Evolutionary conservation across 1,140 invertebrate species (phyloP).

Genomic region (Drosophila saltans): DNA sequence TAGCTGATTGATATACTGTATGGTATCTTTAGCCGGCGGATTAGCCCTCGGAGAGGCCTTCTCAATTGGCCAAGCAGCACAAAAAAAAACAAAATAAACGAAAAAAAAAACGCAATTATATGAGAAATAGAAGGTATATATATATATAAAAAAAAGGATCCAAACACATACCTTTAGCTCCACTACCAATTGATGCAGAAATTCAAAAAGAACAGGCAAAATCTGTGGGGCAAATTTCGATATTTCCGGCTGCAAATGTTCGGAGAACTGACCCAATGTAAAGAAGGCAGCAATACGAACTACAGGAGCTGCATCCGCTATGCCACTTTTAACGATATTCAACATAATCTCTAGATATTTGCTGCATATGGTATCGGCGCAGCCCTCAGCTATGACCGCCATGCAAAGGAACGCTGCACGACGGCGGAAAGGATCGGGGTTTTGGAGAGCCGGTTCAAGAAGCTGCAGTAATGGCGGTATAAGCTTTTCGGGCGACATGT

Average conservation of each 20-base stretch:
- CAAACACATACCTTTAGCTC: constrained; percentile 82
- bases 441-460: constrained; percentile 86
- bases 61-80: constrained; percentile 40
- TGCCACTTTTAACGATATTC: constrained; percentile 88
- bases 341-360: constrained; percentile 90
- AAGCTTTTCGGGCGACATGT: constrained; percentile 91
- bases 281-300: constrained; percentile 90
- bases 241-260: constrained; percentile 90
- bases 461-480: constrained; percentile 87
- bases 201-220: constrained; percentile 90
- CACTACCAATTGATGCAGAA: constrained; percentile 86
- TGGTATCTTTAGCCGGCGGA: constrained; percentile 59
- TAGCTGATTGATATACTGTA: constrained; percentile 66
- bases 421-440: constrained; percentile 85
- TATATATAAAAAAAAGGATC: not conserved
- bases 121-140: constrained; percentile 19
- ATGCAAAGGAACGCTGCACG: constrained; percentile 90
- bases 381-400: constrained; percentile 91
- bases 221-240: constrained; percentile 89
- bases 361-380: constrained; percentile 89
- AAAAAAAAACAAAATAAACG: constrained; percentile 55
- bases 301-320: constrained; percentile 86
- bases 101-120: constrained; percentile 38
- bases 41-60: constrained; percentile 50
- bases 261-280: constrained; percentile 92